Percentiles rank a stretch among this genome's conserved stretches.
These are phyloP conservation scores for Limnothrissa miodon DNA, from an alignment of 2,113 vertebrate species.

Conservation along the genomic window DNA sequence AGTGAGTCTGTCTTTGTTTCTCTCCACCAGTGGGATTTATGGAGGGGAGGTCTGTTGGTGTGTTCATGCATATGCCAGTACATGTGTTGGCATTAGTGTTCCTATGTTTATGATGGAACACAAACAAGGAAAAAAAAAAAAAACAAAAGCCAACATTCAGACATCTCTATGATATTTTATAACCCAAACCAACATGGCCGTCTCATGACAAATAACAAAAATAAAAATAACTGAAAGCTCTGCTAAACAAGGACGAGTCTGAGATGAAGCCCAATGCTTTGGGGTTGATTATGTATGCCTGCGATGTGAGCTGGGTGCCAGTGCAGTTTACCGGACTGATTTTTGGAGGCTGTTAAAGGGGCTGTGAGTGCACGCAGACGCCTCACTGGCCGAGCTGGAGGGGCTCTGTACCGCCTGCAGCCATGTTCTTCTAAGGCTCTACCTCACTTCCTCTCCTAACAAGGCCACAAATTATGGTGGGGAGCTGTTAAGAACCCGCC, in stretches of 20 bases:
- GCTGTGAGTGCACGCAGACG: background rate
- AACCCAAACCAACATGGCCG: background rate
- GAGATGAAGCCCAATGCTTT: background rate
- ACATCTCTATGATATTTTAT: background rate
- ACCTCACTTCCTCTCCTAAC: constrained; percentile 59
- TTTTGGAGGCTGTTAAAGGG: constrained; percentile 34
- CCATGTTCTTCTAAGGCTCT: constrained; percentile 61
- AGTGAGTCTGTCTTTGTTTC: background rate
- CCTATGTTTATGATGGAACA: constrained; percentile 40
- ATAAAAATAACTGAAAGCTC: background rate
- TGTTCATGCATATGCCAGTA: constrained; percentile 19
- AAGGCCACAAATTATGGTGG: constrained; percentile 62
- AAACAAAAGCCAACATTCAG: background rate
- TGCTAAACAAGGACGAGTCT: background rate
- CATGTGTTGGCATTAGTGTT: constrained; percentile 36
- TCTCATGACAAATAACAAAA: background rate
- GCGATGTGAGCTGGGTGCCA: constrained; percentile 11
- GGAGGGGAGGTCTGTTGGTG: constrained; percentile 26
- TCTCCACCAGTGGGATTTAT: constrained; percentile 52
- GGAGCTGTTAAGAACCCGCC: constrained; percentile 41
- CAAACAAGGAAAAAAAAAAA: constrained; percentile 4
- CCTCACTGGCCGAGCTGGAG: constrained; percentile 47
- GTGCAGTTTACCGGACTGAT: constrained; percentile 46
- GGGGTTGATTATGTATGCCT: constrained; percentile 5
- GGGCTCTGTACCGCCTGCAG: constrained; percentile 60